Conservation (phyloP, 1,140 invertebrate genomes). For the Drosophila virilis region DNA sequence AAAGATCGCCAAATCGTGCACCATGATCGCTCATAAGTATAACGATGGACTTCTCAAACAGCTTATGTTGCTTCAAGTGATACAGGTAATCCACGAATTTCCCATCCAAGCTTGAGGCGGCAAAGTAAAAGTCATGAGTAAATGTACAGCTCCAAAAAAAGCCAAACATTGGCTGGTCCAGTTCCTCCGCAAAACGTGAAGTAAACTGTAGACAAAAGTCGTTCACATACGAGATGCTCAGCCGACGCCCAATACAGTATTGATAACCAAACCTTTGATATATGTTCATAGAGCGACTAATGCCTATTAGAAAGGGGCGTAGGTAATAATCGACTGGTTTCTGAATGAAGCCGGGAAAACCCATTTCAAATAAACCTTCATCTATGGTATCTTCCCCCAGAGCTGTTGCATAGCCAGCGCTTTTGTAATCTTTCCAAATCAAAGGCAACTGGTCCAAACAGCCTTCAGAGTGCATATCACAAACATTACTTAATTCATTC, state of each 20-base stretch:
- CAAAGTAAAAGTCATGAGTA: slow-evolving; percentile 90
- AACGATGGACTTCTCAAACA: slow-evolving; percentile 88
- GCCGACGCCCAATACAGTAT: slow-evolving; percentile 86
- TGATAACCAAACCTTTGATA: slow-evolving; percentile 9
- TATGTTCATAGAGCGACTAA: slow-evolving; percentile 70
- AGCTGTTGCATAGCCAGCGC: slow-evolving; percentile 89
- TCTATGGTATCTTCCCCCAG: slow-evolving; percentile 90
- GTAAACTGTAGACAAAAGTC: slow-evolving; percentile 86
- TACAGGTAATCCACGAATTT: slow-evolving; percentile 86
- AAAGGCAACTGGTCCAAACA: slow-evolving; percentile 11
- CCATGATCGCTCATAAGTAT: slow-evolving; percentile 97
- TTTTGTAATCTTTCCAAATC: slow-evolving; percentile 64
- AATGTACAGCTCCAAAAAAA: slow-evolving; percentile 91
- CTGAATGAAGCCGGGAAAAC: slow-evolving; percentile 89
- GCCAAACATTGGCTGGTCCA: slow-evolving; percentile 86
- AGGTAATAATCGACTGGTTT: slow-evolving; percentile 92
- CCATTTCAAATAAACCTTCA: slow-evolving; percentile 91
- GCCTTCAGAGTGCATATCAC: background rate
- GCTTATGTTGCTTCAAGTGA: slow-evolving; percentile 33
- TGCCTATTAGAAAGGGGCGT: slow-evolving; percentile 89
- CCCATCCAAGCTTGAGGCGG: slow-evolving; percentile 87
- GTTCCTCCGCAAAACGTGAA: slow-evolving; percentile 48
- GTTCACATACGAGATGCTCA: slow-evolving; percentile 85
- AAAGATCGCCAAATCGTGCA: slow-evolving; percentile 91
- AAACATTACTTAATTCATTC: background rate